These are phyloP conservation scores for Bucco capensis DNA, from an alignment of 2,113 vertebrate genomes.

Conservation along the genomic window DNA sequence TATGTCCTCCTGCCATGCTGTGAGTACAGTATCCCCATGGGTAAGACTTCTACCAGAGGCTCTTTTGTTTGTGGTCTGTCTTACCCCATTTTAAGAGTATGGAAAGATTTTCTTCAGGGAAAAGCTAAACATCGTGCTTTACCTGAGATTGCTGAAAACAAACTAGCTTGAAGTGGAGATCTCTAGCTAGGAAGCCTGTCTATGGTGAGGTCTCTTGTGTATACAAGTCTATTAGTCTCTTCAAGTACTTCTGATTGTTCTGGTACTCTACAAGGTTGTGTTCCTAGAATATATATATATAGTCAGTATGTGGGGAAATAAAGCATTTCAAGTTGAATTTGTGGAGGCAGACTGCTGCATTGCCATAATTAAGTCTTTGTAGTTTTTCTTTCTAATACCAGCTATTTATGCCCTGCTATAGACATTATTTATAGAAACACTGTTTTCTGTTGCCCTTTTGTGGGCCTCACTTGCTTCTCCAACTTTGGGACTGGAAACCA, in stretches of 20 bases:
- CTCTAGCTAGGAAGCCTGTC: neutral
- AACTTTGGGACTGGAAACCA: neutral
- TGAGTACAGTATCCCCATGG: neutral
- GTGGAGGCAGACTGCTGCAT: neutral
- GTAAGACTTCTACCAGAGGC: neutral
- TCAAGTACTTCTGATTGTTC: neutral
- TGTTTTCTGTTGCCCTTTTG: slow-evolving; percentile 36
- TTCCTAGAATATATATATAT: neutral
- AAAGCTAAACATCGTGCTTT: neutral
- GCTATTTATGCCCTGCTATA: neutral
- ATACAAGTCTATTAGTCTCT: neutral
- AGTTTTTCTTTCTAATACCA: slow-evolving; percentile 14
- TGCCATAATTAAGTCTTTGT: slow-evolving; percentile 13
- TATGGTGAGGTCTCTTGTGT: neutral
- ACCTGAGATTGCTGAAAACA: neutral
- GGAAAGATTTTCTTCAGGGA: neutral
- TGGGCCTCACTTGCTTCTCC: slow-evolving; percentile 29
- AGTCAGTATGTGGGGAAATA: neutral
- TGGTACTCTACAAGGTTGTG: neutral
- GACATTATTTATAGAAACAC: slow-evolving; percentile 37
- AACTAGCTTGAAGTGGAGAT: neutral
- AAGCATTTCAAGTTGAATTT: neutral
- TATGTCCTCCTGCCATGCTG: neutral
- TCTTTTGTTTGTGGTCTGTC: neutral
- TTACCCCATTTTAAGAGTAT: neutral